Evolutionary conservation across 2,113 vertebrate species (phyloP).

Genomic region (Aviceda subcristata): DNA sequence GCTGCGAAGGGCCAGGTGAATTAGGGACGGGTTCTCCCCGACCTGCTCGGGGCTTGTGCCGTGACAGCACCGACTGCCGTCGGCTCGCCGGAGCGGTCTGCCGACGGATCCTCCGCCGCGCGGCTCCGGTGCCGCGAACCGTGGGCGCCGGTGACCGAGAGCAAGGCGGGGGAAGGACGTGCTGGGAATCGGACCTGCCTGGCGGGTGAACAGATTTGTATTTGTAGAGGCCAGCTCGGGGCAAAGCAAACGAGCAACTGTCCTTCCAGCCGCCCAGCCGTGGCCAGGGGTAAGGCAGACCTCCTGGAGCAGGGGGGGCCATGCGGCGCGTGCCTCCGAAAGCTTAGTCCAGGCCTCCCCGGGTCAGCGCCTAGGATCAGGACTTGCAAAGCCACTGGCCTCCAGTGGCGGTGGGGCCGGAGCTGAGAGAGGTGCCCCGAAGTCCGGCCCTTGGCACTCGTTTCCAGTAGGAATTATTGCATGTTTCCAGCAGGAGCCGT

Average conservation of each 20-base stretch:
- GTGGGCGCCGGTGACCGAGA: neutral
- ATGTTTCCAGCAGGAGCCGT: no score
- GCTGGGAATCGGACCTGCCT: neutral
- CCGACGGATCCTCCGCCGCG: neutral
- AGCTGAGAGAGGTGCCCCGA: neutral
- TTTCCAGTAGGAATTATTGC: neutral
- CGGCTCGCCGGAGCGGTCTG: neutral
- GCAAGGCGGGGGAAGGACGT: neutral
- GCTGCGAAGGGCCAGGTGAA: neutral
- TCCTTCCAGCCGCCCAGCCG: neutral
- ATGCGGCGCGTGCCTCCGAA: accelerated
- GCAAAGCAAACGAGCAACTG: neutral
- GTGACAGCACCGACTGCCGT: neutral
- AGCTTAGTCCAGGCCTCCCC: neutral
- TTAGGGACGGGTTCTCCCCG: neutral
- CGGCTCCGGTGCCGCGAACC: neutral
- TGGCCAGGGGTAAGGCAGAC: neutral
- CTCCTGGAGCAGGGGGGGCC: neutral
- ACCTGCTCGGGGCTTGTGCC: neutral
- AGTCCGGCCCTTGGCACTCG: neutral
- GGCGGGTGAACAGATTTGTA: neutral
- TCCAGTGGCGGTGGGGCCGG: neutral
- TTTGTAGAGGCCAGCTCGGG: neutral
- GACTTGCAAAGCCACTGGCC: neutral
- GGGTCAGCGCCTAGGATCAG: neutral